Base-by-base conservation (phyloP, 1,140 invertebrate genomes). In the Magallana angulata region DNA sequence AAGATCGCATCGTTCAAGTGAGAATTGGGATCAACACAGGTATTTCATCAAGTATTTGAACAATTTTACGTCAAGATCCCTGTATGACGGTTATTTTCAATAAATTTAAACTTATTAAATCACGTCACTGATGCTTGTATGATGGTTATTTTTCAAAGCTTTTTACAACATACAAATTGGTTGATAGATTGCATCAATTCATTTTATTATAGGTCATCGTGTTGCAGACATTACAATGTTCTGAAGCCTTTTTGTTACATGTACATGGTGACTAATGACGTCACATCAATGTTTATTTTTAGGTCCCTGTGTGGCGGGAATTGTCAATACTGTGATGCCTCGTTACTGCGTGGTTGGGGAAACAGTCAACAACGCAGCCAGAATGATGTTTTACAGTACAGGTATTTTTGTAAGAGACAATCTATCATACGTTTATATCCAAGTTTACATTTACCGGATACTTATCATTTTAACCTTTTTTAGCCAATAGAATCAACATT, bases 11-110 rank as follows among this genome's bases (percentile, higher is more conserved):
- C 14, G 88, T 92, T 57, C 90, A 90, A 57, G 85, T 93, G 1
- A 87, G 92, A 57, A 91, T 92, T 30, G 92, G 92, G 14, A 90
- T 93, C 1, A 91, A 92, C 82, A 91, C 92, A 87, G 92, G 92
- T 91, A 58, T 76, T 8, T 76, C 18, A 76, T 48, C 2, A 48
- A 48, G 3, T 4, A 48, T 48, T 48, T 48, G 36, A 48, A 48
- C 36, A 48, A 48, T 48, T 48, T 48, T 48, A 48, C 36, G 8
- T 24, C 12, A 59, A 87, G 76, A 76, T n/a, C 85, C 85, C 2
- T 87, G 76, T 16, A 59, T 64, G 12, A 59, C 85, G 5, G 85
- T 76, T 18, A 82, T 87, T 56, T 59, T 87, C 58, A 24, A 24
- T 24, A 24, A 24, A 24, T 24, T 24, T 24, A 24, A 24, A 24